Evolutionary conservation across 2,797 vertebrate genomes (phyloP).

Genomic region (Luscinia megarhynchos): DNA sequence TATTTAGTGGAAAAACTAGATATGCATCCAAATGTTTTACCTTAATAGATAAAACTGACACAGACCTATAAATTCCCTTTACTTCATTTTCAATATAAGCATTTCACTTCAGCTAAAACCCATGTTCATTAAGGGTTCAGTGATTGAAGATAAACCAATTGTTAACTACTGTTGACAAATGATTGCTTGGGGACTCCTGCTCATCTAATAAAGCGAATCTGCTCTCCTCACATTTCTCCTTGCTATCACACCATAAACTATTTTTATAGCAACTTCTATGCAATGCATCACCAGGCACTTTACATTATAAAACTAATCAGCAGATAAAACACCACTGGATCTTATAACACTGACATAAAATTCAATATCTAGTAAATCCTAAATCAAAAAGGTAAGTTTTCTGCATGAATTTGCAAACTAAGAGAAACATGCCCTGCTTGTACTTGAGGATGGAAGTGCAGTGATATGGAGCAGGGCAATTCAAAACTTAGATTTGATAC

Average conservation of each 20-base stretch:
- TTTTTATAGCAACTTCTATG: constrained; percentile 48
- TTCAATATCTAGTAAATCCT: constrained; percentile 7
- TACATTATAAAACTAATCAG: constrained; percentile 63
- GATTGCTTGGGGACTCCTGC: constrained; percentile 28
- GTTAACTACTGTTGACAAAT: constrained; percentile 54
- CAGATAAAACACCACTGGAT: constrained; percentile 47
- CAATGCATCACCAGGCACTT: constrained; percentile 41
- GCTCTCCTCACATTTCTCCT: constrained; percentile 33
- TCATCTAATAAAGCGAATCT: constrained; percentile 53
- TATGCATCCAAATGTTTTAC: not conserved
- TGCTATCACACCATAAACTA: constrained; percentile 54
- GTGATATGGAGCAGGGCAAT: not conserved
- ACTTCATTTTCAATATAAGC: constrained; percentile 48
- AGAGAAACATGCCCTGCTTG: not conserved
- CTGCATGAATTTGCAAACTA: not conserved
- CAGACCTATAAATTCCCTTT: constrained; percentile 28
- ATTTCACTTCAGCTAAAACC: constrained; percentile 27
- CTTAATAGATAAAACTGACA: not conserved
- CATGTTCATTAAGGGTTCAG: constrained; percentile 59
- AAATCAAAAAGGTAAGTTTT: constrained; percentile 29
- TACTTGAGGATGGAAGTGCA: not conserved
- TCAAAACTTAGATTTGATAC: not conserved
- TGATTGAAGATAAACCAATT: constrained; percentile 54
- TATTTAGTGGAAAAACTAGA: not conserved
- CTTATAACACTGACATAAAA: constrained; percentile 27